A percentile compares a stretch with the other conserved stretches of the same genome.
Evolutionary conservation across 1,140 invertebrate genomes (phyloP).

Genomic region (Drosophila arizonae): DNA sequence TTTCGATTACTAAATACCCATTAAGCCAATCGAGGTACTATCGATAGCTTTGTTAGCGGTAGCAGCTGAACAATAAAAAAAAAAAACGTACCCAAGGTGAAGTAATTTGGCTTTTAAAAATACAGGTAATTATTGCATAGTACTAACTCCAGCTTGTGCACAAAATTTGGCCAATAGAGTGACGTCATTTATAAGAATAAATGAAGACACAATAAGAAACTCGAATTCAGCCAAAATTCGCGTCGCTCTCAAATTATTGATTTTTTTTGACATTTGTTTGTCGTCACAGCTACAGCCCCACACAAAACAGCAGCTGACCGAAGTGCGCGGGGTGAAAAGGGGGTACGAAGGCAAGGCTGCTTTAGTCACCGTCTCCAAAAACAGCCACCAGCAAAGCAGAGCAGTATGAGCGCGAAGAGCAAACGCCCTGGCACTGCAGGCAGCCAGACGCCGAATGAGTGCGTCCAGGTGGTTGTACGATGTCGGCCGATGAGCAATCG

Average conservation of each 20-base stretch:
- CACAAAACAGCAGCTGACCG: slow-evolving; percentile 8
- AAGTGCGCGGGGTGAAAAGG: slow-evolving; percentile 15
- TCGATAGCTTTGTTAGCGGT: slow-evolving; percentile 31
- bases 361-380: slow-evolving; percentile 62
- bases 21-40: slow-evolving; percentile 1
- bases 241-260: slow-evolving; percentile 64
- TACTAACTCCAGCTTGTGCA: slow-evolving; percentile 9
- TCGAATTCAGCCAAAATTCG: slow-evolving; percentile 5
- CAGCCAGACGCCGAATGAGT: slow-evolving; percentile 66
- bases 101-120: slow-evolving; percentile 73
- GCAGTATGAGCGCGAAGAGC: slow-evolving; percentile 66
- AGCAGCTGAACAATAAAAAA: slow-evolving; percentile 53
- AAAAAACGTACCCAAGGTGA: slow-evolving; percentile 70
- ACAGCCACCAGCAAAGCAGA: slow-evolving; percentile 8
- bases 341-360: slow-evolving; percentile 45
- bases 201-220: not conserved
- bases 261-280: slow-evolving; percentile 75
- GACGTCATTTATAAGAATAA: slow-evolving; percentile 23
- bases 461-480: slow-evolving; percentile 91
- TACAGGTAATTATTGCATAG: slow-evolving; percentile 67
- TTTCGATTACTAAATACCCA: not conserved
- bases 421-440: slow-evolving; percentile 65
- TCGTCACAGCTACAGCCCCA: slow-evolving; percentile 65
- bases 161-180: slow-evolving; percentile 15
- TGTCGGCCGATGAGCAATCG: slow-evolving; percentile 94